These are phyloP conservation scores for Anguilla japonica DNA, from an alignment of 2,113 vertebrate genomes.

Conservation along the genomic window DNA sequence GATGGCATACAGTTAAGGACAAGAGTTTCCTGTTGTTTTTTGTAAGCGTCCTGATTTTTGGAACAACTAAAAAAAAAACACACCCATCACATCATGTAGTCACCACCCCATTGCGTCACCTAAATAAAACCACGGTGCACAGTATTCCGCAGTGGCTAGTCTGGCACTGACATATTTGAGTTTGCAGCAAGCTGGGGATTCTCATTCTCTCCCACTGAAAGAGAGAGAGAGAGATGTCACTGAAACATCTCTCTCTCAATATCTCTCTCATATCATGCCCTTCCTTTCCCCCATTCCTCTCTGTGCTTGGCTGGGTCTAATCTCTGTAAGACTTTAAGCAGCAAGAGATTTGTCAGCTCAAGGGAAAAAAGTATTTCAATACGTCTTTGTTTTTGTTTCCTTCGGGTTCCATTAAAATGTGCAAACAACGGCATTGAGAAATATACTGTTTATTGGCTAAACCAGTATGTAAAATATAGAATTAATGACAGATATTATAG, in stretches of 20 bases:
- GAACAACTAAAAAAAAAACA: too few relatives aligned
- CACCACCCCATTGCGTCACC: too few relatives aligned
- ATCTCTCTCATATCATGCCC: background rate
- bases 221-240: too few relatives aligned
- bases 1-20: too few relatives aligned
- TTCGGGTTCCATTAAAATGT: background rate
- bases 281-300: background rate
- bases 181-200: conserved; percentile 19
- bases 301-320: conserved; percentile 47
- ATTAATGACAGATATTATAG: background rate
- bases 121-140: too few relatives aligned
- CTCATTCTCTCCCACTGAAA: too few relatives aligned
- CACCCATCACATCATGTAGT: too few relatives aligned
- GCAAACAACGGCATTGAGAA: background rate
- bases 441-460: background rate
- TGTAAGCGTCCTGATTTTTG: too few relatives aligned
- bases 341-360: conserved; percentile 38
- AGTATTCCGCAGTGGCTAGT: too few relatives aligned
- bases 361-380: background rate
- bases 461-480: background rate
- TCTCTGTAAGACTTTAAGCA: conserved; percentile 53
- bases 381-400: background rate
- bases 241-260: background rate
- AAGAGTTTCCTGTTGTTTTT: too few relatives aligned
- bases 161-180: conserved; percentile 12